Conservation (phyloP, 2,888 invertebrate species). For the Drosophila tanythrix region DNA sequence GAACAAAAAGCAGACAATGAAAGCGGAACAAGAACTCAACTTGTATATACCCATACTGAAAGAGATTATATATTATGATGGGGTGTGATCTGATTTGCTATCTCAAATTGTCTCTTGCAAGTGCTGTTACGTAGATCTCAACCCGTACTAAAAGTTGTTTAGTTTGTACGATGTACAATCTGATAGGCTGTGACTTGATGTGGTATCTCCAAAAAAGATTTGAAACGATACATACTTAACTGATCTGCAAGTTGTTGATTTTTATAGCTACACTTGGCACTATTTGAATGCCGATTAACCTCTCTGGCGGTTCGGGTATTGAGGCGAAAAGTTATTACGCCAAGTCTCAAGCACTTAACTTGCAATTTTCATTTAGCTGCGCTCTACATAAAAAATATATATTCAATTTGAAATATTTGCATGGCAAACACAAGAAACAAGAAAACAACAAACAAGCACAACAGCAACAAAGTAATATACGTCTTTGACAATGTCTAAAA, state of each 20-base stretch:
- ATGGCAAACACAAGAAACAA: slow-evolving; percentile 39
- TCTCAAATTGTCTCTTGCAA: neutral
- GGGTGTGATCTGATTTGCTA: neutral
- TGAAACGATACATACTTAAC: neutral
- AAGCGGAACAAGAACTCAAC: slow-evolving; percentile 16
- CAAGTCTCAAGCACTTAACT: slow-evolving; percentile 26
- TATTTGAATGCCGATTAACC: neutral
- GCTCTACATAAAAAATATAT: slow-evolving; percentile 56
- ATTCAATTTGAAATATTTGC: slow-evolving; percentile 68
- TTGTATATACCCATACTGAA: neutral
- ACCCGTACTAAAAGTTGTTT: slow-evolving; percentile 21
- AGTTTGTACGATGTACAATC: neutral
- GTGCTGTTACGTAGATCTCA: neutral
- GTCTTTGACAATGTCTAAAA: slow-evolving; percentile 59
- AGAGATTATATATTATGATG: neutral
- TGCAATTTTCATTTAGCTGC: slow-evolving; percentile 60
- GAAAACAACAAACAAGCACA: neutral
- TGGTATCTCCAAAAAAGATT: neutral
- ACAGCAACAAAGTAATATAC: slow-evolving; percentile 20
- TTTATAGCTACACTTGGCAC: neutral
- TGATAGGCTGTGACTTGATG: neutral
- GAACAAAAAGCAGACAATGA: slow-evolving; percentile 12
- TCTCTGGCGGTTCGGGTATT: neutral
- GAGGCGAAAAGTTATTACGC: neutral
- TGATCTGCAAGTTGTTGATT: neutral